Evolutionary conservation across 2,113 vertebrate genomes (phyloP).

Genomic region (Callithrix jacchus): DNA sequence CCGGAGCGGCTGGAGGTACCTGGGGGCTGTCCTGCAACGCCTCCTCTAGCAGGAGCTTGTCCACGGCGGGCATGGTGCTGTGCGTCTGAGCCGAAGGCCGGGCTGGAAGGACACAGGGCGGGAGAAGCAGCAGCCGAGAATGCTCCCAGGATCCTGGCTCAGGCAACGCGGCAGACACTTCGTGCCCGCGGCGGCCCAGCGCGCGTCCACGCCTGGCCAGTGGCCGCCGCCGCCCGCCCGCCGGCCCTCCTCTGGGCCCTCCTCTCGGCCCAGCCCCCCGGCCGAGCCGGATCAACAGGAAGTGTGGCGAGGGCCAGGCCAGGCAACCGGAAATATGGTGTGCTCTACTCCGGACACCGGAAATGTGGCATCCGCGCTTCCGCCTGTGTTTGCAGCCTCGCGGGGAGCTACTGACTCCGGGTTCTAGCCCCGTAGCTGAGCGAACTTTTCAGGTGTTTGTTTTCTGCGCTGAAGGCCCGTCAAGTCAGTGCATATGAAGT

Average conservation of each 20-base stretch:
- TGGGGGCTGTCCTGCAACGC: constrained; percentile 97
- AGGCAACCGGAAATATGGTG: not conserved
- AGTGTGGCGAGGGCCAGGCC: constrained; percentile 45
- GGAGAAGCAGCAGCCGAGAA: constrained; percentile 46
- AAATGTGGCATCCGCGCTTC: constrained; percentile 49
- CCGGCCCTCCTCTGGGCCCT: not conserved
- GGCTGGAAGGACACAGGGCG: not conserved
- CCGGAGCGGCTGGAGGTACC: constrained; percentile 83
- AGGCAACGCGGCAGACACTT: constrained; percentile 63
- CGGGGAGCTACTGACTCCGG: rapidly evolving
- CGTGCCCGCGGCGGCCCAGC: not conserved
- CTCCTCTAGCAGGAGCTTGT: constrained; percentile 96
- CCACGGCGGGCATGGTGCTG: constrained; percentile 94
- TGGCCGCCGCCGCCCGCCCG: not conserved
- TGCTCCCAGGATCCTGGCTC: constrained; percentile 61
- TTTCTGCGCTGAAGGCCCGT: rapidly evolving
- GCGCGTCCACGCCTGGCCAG: constrained; percentile 30
- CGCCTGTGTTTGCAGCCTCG: rapidly evolving
- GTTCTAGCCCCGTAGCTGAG: rapidly evolving
- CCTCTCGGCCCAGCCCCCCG: not conserved
- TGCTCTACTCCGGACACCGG: not conserved
- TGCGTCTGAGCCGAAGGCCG: not conserved
- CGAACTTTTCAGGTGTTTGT: rapidly evolving
- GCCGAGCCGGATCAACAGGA: constrained; percentile 51
- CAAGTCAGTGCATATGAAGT: no score